phyloP scores from a whole-genome alignment of 2,888 invertebrate species.

The Cryptocephalus primarius region DNA sequence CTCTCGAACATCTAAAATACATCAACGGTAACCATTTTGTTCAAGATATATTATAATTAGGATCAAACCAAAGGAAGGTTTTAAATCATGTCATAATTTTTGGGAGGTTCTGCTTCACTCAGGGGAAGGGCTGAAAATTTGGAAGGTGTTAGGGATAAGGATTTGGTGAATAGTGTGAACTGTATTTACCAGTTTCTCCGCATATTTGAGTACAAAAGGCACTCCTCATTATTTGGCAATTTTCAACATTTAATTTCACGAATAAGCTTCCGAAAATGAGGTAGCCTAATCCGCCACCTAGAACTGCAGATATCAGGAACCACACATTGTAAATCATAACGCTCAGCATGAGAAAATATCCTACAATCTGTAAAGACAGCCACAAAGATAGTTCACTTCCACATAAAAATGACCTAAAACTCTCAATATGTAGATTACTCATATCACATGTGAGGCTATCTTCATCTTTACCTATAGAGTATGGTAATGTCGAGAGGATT shows the following conservation, averaged over 20 bases:
- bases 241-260: constrained; percentile 42
- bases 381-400: constrained; percentile 30
- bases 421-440: neutral
- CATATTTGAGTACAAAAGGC: constrained; percentile 37
- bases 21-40: neutral
- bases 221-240: constrained; percentile 37
- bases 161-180: constrained; percentile 1
- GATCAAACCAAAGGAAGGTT: neutral
- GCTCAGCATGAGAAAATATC: constrained; percentile 60
- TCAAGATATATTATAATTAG: too few relatives aligned
- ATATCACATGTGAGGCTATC: neutral
- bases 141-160: constrained; percentile 13
- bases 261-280: constrained; percentile 44
- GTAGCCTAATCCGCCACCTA: constrained; percentile 52
- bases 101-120: constrained; percentile 13
- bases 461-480: constrained; percentile 19
- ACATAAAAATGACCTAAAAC: constrained; percentile 28
- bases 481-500: constrained; percentile 27
- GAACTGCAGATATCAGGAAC: constrained; percentile 49
- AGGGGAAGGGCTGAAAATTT: constrained; percentile 1
- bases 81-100: constrained; percentile 17
- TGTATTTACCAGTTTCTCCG: constrained; percentile 37
- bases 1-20: constrained; percentile 12
- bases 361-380: constrained; percentile 39
- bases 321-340: constrained; percentile 68